A percentile compares a stretch with the other conserved stretches of the same genome.
These are phyloP conservation scores for Campylorhamphus procurvoides DNA, from an alignment of 2,113 vertebrate genomes.

Conservation along the genomic window DNA sequence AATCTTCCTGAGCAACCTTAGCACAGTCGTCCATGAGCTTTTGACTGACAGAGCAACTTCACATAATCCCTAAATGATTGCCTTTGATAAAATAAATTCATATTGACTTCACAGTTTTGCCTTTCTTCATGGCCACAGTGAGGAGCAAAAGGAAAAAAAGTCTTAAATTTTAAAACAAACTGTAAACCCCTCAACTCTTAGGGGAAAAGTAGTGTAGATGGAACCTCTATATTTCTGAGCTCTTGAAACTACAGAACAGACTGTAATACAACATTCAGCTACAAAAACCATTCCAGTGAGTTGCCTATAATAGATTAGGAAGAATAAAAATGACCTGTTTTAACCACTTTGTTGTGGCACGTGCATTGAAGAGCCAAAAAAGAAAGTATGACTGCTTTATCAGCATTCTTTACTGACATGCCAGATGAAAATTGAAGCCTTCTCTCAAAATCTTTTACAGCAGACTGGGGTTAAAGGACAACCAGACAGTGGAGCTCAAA, in stretches of 20 bases:
- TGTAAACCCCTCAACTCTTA: neutral
- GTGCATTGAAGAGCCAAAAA: neutral
- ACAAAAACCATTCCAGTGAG: neutral
- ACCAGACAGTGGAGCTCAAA: slow-evolving; percentile 73
- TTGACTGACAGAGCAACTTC: neutral
- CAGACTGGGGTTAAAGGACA: slow-evolving; percentile 68
- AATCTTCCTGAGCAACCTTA: neutral
- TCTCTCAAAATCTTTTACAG: slow-evolving; percentile 71
- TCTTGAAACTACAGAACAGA: neutral
- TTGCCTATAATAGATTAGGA: neutral
- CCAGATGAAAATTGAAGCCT: slow-evolving; percentile 38
- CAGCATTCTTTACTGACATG: neutral
- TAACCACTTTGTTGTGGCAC: neutral
- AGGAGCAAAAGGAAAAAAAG: neutral
- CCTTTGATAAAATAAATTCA: neutral
- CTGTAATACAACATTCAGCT: neutral
- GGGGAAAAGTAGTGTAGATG: neutral
- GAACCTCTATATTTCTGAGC: neutral
- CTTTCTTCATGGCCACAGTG: neutral
- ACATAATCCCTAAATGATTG: neutral
- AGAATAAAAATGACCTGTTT: neutral
- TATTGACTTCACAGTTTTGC: neutral
- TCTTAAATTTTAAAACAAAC: neutral
- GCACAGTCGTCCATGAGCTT: neutral
- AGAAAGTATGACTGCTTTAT: neutral